These are phyloP conservation scores for Crotalus tigris DNA, from an alignment of 2,113 vertebrate species.

Conservation along the genomic window DNA sequence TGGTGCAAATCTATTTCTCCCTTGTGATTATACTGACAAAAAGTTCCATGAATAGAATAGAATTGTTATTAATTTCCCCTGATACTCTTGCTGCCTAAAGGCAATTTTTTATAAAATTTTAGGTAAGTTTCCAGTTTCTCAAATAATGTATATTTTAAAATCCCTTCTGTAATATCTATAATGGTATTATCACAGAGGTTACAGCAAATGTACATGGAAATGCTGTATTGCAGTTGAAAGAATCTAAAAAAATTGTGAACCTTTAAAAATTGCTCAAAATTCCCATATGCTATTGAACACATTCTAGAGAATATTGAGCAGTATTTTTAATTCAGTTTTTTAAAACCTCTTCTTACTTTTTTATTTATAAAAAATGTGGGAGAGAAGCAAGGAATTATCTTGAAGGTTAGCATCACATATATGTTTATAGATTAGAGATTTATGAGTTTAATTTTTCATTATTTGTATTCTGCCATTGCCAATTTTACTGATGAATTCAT, in stretches of 20 bases:
- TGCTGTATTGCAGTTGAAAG: neutral
- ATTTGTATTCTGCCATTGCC: neutral
- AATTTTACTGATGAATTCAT: neutral
- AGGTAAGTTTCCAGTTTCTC: constrained; percentile 13
- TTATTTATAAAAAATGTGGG: neutral
- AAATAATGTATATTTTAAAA: neutral
- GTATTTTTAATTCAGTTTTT: neutral
- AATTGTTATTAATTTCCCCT: constrained; percentile 13
- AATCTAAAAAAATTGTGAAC: neutral
- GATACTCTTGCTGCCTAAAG: neutral
- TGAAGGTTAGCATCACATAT: neutral
- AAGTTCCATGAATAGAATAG: neutral
- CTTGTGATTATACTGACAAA: neutral
- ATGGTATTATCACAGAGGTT: neutral
- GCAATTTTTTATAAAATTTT: neutral
- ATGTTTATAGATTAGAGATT: neutral
- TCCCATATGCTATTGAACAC: neutral
- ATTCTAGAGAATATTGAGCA: neutral
- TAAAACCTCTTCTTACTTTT: neutral
- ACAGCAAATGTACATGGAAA: neutral
- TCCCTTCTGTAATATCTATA: neutral
- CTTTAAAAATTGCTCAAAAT: neutral
- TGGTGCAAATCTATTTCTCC: neutral
- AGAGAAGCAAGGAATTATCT: neutral
- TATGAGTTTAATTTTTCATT: neutral